These are phyloP conservation scores for Sialia sialis DNA, from an alignment of 2,113 vertebrate species.

Conservation along the genomic window DNA sequence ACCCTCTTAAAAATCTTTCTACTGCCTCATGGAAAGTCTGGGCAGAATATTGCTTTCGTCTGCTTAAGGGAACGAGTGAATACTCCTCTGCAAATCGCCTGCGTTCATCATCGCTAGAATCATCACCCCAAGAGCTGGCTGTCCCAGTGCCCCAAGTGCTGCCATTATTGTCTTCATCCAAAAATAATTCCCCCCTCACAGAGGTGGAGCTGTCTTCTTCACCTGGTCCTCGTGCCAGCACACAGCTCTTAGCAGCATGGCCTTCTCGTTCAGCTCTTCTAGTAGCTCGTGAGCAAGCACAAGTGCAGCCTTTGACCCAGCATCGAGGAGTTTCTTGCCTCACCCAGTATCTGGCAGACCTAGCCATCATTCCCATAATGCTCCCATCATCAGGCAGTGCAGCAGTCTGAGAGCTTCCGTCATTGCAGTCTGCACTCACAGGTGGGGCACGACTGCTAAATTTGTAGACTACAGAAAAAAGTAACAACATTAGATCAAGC, in stretches of 20 bases:
- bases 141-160: too few species aligned
- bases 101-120: neutral
- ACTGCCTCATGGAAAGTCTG: slow-evolving; percentile 26
- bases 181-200: neutral
- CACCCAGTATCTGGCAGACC: neutral
- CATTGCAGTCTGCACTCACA: rapidly evolving
- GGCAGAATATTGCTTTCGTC: neutral
- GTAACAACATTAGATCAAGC: neutral
- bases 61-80: neutral
- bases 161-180: neutral
- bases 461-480: slow-evolving; percentile 28
- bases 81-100: neutral
- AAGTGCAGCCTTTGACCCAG: slow-evolving; percentile 20
- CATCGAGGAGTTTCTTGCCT: neutral
- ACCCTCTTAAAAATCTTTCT: neutral
- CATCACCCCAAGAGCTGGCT: neutral
- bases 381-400: neutral
- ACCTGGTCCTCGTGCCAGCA: neutral
- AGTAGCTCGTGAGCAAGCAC: neutral
- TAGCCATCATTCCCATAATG: neutral
- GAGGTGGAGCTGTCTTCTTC: neutral
- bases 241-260: neutral
- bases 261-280: neutral
- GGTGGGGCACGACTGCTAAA: neutral
- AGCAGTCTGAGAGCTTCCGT: neutral